Evolutionary conservation across 2,797 vertebrate species (phyloP), one percentile per base, ranked within the genome.

Genomic region (Sebastes nivosus): DNA sequence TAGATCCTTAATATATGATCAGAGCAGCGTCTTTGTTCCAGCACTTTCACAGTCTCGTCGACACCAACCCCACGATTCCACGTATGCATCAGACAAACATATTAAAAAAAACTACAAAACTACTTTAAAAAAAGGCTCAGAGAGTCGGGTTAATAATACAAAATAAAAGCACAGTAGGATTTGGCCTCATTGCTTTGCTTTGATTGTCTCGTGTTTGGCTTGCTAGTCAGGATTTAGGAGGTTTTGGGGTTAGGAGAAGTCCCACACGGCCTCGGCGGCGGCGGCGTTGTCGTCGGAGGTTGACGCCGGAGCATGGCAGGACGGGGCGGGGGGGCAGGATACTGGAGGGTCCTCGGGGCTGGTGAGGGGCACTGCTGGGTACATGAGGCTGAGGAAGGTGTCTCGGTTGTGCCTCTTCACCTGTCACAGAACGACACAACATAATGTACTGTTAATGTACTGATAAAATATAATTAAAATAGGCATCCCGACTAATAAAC

Each of bases 331-430:
- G 0, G 95, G 91, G 67, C 88, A 88, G 74, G 95, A 95, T 0
- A 92, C 87, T 0, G 94, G 92, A 0, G 91, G 86, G 70, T 95
- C 94, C 63, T 92, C 91, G 0, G 94, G 94, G 87, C 94, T 96
- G 83, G 93, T 90, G 65, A 95, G 95, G 57, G 96, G 96, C 74
- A 95, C 83, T 22, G 96, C 96, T 75, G 97, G 97, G 89, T 98
- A 98, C 96, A 98, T 93, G 46, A 98, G 95, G 63, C 96, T 96
- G 75, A 98, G 96, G 73, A 99, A 95, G 60, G 97, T 96, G 89
- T 95, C 96, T 91, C 93, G 95, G 79, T 94, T 97, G 91, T 97
- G 96, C 80, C 97, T 96, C 95, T 97, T 99, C 91, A 98, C 97
- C 96, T 96, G 93, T 2, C 58, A 74, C 4, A 36, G 11, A 36